A percentile compares a stretch with the other conserved stretches of the same genome.
Conservation (phyloP, 1,140 invertebrate genomes). For the Rhagoletis pomonella region DNA sequence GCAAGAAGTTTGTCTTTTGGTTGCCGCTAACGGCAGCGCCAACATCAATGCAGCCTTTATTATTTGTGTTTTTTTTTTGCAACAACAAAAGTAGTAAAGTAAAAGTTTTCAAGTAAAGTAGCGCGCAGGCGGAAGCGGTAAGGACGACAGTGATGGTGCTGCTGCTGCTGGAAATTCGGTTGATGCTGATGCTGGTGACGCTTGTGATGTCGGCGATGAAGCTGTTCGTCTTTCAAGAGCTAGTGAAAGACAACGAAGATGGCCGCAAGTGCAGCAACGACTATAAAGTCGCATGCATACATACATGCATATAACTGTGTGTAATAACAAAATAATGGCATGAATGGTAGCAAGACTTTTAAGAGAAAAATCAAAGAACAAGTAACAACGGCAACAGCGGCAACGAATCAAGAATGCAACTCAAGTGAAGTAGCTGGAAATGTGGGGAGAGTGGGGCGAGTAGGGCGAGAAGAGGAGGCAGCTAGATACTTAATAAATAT, state of each 20-base stretch:
- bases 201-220: neutral
- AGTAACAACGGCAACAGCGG: conserved; percentile 1
- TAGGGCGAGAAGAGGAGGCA: neutral
- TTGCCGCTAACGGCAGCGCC: neutral
- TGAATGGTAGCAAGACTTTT: neutral
- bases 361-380: neutral
- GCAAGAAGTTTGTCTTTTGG: conserved; percentile 44
- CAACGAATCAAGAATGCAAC: conserved; percentile 3
- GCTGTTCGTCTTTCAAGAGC: conserved; percentile 5
- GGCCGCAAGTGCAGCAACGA: neutral
- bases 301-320: neutral
- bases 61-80: neutral
- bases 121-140: conserved; percentile 35
- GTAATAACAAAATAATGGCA: conserved; percentile 40
- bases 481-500: neutral
- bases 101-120: conserved; percentile 28
- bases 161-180: neutral
- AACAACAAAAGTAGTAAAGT: conserved; percentile 31
- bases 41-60: neutral
- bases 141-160: conserved; percentile 11
- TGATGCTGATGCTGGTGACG: neutral
- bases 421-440: conserved; percentile 14
- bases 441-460: neutral
- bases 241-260: neutral
- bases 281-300: neutral